phyloP scores from a whole-genome alignment of 1,140 invertebrate species.

The Neoseiulus cucumeris region DNA sequence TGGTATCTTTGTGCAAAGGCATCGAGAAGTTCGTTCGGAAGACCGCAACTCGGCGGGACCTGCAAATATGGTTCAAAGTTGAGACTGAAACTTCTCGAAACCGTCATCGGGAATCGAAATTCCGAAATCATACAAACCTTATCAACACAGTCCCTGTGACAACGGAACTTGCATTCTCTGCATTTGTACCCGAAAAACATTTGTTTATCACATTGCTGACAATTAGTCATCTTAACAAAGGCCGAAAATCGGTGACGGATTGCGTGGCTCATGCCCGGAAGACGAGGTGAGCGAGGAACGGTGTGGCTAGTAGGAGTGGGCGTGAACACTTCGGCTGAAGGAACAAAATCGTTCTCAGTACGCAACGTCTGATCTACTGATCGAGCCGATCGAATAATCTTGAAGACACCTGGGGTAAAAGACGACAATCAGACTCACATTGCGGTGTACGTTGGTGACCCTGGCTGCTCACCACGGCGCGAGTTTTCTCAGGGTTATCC shows the following conservation, averaged over 20 bases:
- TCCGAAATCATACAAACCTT: slow-evolving; percentile 34
- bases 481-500: not conserved
- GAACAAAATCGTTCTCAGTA: slow-evolving; percentile 16
- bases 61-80: not conserved
- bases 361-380: slow-evolving; percentile 9
- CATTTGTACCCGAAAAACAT: slow-evolving; percentile 78
- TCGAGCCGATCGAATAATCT: not conserved
- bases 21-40: slow-evolving; percentile 58
- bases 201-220: slow-evolving; percentile 72
- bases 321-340: slow-evolving; percentile 17
- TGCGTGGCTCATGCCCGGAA: slow-evolving; percentile 58
- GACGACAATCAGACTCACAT: slow-evolving; percentile 25
- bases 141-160: slow-evolving; percentile 67
- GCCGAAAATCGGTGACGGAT: slow-evolving; percentile 76
- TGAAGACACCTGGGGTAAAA: not conserved
- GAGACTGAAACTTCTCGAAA: not conserved
- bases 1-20: slow-evolving; percentile 34
- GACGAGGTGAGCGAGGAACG: slow-evolving; percentile 45
- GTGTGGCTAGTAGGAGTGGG: slow-evolving; percentile 35
- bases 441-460: not conserved
- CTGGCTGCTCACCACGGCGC: not conserved
- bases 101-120: not conserved
- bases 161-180: slow-evolving; percentile 87
- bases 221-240: slow-evolving; percentile 65
- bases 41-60: slow-evolving; percentile 64